Percentiles rank a stretch among this genome's conserved stretches.
These are phyloP conservation scores for Drosophila flavopinicola DNA, from an alignment of 2,888 invertebrate species.

Conservation along the genomic window DNA sequence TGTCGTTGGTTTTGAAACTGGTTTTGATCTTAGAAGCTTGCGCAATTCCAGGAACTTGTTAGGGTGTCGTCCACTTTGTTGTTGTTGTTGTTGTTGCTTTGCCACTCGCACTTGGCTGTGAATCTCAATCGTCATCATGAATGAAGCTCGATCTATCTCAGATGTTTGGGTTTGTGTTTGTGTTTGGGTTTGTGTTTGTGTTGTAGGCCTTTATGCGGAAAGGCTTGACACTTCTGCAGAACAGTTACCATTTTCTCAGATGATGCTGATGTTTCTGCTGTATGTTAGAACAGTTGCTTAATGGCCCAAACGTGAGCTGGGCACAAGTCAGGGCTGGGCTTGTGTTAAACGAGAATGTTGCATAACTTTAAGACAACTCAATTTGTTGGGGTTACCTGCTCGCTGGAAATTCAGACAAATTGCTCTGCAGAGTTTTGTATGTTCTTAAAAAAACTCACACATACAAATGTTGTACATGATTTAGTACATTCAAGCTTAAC, in stretches of 20 bases:
- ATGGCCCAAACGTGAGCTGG: conserved; percentile 68
- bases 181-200: neutral
- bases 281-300: conserved; percentile 45
- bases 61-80: conserved; percentile 28
- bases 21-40: conserved; percentile 54
- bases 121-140: conserved; percentile 63
- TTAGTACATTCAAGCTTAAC: no score
- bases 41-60: conserved; percentile 66
- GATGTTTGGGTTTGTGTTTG: conserved; percentile 6
- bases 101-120: conserved; percentile 54
- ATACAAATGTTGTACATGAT: no score
- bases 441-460: no score
- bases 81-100: neutral
- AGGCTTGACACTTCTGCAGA: conserved; percentile 67
- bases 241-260: conserved; percentile 46
- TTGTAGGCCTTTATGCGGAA: conserved; percentile 55
- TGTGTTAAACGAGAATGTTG: conserved; percentile 13
- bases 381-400: neutral
- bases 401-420: neutral
- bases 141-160: conserved; percentile 53
- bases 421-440: no score
- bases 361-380: conserved; percentile 7
- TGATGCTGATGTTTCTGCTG: conserved; percentile 19
- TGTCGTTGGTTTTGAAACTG: conserved; percentile 41
- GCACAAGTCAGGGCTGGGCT: conserved; percentile 18